Conservation (phyloP, 2,113 vertebrate genomes). For the Etheostoma spectabile region DNA sequence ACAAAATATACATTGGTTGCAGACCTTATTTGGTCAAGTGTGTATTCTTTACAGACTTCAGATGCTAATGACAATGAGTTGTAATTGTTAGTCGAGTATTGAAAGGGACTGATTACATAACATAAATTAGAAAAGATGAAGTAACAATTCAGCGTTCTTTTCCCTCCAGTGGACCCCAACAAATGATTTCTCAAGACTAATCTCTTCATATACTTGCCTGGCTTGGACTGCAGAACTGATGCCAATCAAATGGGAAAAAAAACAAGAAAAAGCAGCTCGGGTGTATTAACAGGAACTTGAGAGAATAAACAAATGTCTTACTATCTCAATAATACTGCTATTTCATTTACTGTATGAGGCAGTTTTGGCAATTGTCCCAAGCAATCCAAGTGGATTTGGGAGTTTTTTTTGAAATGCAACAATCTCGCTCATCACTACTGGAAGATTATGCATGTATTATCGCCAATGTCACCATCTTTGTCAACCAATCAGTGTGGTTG, state of each 20-base stretch:
- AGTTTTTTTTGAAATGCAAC: slow-evolving; percentile 57
- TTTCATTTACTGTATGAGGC: slow-evolving; percentile 36
- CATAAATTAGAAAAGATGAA: background rate
- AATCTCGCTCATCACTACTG: slow-evolving; percentile 47
- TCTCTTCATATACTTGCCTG: slow-evolving; percentile 10
- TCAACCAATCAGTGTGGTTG: slow-evolving; percentile 44
- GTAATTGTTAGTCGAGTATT: background rate
- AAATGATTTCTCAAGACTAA: background rate
- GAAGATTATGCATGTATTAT: slow-evolving; percentile 54
- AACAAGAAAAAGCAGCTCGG: slow-evolving; percentile 16
- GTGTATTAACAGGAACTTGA: slow-evolving; percentile 30
- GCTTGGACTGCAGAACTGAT: slow-evolving; percentile 25
- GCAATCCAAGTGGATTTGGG: slow-evolving; percentile 40
- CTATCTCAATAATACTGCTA: slow-evolving; percentile 32
- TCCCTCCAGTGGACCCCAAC: slow-evolving; percentile 16
- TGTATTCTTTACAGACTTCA: slow-evolving; percentile 1
- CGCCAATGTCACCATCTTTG: slow-evolving; percentile 55
- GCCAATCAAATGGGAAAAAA: slow-evolving; percentile 13
- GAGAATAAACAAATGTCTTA: background rate
- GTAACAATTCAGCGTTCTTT: background rate
- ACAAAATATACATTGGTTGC: background rate
- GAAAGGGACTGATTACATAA: background rate
- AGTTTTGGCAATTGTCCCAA: slow-evolving; percentile 32
- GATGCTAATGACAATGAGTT: background rate
- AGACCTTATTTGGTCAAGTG: background rate